Evolutionary conservation across 2,797 vertebrate species (phyloP).

Genomic region (Catamblyrhynchus diadema): DNA sequence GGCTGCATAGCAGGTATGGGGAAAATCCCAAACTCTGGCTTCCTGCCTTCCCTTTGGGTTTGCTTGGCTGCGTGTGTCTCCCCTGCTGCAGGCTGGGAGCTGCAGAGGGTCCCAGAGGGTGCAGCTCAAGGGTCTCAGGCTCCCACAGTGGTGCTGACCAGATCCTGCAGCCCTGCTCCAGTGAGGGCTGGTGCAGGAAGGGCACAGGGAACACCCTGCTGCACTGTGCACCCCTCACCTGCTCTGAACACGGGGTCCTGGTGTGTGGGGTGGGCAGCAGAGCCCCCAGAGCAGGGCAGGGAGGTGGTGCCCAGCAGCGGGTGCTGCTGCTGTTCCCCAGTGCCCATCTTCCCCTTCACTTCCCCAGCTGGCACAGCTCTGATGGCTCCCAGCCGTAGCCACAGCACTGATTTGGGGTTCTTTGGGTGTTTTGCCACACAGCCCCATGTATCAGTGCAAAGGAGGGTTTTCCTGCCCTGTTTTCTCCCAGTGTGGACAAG

Average conservation of each 20-base stretch:
- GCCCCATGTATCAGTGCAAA: fast-evolving
- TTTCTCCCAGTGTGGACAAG: not conserved
- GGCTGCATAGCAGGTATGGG: not conserved
- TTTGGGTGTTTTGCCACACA: not conserved
- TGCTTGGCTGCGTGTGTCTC: fast-evolving
- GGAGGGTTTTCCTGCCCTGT: not conserved
- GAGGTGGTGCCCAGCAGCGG: not conserved
- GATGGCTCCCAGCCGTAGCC: fast-evolving
- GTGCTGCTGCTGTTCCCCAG: not conserved
- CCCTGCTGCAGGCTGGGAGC: not conserved
- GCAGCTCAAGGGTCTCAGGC: not conserved
- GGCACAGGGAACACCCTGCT: not conserved
- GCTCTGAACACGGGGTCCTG: not conserved
- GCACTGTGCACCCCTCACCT: not conserved
- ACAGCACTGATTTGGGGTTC: not conserved
- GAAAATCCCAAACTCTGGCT: fast-evolving
- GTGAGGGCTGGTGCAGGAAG: not conserved
- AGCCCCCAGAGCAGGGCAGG: not conserved
- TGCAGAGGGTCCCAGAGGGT: not conserved
- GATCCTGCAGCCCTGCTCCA: not conserved
- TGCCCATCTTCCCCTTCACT: not conserved
- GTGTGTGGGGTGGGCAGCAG: not conserved
- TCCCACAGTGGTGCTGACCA: fast-evolving
- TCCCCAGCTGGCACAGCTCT: not conserved
- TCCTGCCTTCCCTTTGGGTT: not conserved